Percentiles rank a stretch among this genome's conserved stretches.
Conservation (phyloP, 2,113 vertebrate species). For the Anolis sagrei region DNA sequence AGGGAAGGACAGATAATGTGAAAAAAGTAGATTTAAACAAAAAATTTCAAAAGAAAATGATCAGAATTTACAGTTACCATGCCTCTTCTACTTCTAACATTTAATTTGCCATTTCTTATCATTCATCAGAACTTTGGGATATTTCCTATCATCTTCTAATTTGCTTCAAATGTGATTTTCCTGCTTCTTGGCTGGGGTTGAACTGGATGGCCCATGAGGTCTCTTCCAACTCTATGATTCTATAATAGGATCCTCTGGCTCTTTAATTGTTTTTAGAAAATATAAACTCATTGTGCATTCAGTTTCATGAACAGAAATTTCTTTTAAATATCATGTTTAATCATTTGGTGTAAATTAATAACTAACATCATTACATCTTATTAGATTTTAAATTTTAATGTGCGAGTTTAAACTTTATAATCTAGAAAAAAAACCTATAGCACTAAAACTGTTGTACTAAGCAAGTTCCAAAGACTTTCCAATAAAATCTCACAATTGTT, state of each 20-base stretch:
- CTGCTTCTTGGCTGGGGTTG: too few relatives aligned
- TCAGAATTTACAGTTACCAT: background rate
- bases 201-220: too few relatives aligned
- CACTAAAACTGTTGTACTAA: background rate
- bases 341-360: constrained; percentile 10
- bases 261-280: constrained; percentile 2
- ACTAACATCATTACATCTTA: background rate
- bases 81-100: background rate
- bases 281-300: background rate
- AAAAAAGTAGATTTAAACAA: background rate
- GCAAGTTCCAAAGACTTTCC: background rate
- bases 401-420: background rate
- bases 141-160: background rate
- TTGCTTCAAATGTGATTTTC: too few relatives aligned
- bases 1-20: too few relatives aligned
- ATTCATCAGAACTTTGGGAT: background rate
- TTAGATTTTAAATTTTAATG: constrained; percentile 37
- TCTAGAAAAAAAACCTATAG: background rate
- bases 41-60: background rate
- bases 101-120: background rate
- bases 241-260: background rate
- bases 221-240: too few relatives aligned
- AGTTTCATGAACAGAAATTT: constrained; percentile 8
- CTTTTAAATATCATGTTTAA: constrained; percentile 30
- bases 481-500: background rate